Percentiles rank a stretch among this genome's conserved stretches.
These are phyloP conservation scores for Poecilia picta DNA, from an alignment of 2,797 vertebrate species.

Conservation along the genomic window DNA sequence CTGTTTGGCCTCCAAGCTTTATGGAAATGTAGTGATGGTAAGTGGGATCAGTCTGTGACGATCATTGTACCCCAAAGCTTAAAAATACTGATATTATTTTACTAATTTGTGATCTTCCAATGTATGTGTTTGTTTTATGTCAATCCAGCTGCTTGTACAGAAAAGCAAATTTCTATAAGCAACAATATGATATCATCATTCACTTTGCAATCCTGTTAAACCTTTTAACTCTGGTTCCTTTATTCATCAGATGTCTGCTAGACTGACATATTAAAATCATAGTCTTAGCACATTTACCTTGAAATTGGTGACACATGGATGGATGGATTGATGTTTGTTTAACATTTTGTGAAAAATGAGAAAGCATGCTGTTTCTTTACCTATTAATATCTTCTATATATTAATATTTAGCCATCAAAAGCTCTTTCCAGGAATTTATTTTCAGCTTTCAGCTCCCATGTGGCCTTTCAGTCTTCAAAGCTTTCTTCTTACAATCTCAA, in stretches of 20 bases:
- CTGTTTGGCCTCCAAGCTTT: conserved; percentile 15
- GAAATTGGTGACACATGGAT: background rate
- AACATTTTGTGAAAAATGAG: background rate
- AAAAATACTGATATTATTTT: background rate
- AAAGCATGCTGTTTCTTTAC: background rate
- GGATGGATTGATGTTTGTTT: background rate
- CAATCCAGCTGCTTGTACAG: too few relatives aligned
- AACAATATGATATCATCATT: background rate
- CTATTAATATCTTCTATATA: background rate
- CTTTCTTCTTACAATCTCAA: conserved; percentile 11
- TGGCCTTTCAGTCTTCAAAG: conserved; percentile 33
- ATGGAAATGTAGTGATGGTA: conserved; percentile 34
- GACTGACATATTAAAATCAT: background rate
- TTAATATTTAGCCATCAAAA: background rate
- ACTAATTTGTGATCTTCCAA: background rate
- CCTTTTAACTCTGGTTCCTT: background rate
- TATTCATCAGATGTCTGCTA: background rate
- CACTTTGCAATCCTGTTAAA: background rate
- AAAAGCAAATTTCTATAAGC: too few relatives aligned
- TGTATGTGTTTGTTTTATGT: background rate
- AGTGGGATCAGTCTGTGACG: background rate
- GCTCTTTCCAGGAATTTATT: conserved; percentile 7
- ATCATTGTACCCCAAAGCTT: background rate
- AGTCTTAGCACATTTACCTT: background rate
- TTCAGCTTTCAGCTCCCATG: conserved; percentile 15